Base-by-base conservation (phyloP, 2,888 invertebrate genomes). In the Steinernema scapterisci region DNA sequence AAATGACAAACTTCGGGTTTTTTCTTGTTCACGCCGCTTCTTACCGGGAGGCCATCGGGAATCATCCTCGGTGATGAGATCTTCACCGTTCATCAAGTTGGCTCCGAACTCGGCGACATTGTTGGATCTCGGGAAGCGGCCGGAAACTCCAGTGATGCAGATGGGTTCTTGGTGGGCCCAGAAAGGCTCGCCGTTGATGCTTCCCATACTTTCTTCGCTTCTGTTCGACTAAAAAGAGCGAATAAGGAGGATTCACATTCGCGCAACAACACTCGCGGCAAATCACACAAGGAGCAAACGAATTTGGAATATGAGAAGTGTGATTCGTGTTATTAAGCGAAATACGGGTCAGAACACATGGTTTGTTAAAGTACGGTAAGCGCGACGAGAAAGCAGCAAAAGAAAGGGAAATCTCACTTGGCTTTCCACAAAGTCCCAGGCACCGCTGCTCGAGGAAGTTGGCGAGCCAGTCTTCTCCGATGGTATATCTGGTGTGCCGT, bases 61-160 rank as follows among this genome's bases (percentile, higher is more conserved):
- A 82, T 92, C 93, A 88, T 95, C 95, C 82, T 93, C 95, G 43
- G 94, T 95, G 78, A 97, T 92, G 90, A 97, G 92, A 88, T 97
- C 97, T 56, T 94, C 91, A 73, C 94, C 94, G 78, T 93, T 93
- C 89, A 95, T 93, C 73, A 97, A 91, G 89, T 96, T 92, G 85
- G 93, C 91, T 86, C 93, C 93, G 89, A 97, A 97, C 90, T 97
- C 97, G 83, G 94, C 94, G 87, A 97, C 93, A 89, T 91, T 93
- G 84, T 92, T 91, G 80, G 94, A 94, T 89, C 97, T 94, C 13
- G 97, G 97, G 83, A 97, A 91, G 80, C 96, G 87, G 72, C 90
- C 89, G 38, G 89, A 89, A 48, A 90, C 86, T 74, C 90, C 90
- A 77, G 88, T 88, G 78, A 90, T 88, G 70, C 90, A 89, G 73